phyloP scores from a whole-genome alignment of 2,888 invertebrate genomes.

The Exocentrus adspersus region DNA sequence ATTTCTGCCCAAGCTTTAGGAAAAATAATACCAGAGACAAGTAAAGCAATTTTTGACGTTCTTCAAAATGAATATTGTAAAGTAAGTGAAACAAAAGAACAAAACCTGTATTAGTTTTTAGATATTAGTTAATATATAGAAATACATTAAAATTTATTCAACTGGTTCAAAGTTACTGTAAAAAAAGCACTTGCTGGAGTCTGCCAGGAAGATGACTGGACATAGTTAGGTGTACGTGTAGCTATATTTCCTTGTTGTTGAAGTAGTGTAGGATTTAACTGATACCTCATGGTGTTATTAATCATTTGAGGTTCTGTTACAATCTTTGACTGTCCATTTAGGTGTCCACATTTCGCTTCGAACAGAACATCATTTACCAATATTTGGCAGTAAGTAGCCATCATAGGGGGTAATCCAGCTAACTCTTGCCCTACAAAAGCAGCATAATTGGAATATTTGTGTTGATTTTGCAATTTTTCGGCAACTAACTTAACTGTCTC shows the following conservation, averaged over 20 bases:
- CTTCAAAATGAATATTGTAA: not conserved
- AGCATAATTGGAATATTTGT: not conserved
- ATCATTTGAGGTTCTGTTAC: not conserved
- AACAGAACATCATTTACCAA: not conserved
- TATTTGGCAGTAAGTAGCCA: not conserved
- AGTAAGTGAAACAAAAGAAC: not conserved
- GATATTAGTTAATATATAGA: no score
- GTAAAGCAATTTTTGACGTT: constrained; percentile 1
- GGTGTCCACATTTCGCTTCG: not conserved
- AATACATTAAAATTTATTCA: no score
- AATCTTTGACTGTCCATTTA: not conserved
- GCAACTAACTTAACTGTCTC: not conserved
- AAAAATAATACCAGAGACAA: constrained; percentile 10
- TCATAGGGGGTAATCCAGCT: not conserved
- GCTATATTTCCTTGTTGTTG: not conserved
- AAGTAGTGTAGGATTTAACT: no score
- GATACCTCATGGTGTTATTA: not conserved
- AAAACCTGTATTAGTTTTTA: no score
- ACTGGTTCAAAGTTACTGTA: not conserved
- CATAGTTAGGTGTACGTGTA: not conserved
- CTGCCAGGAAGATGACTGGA: not conserved
- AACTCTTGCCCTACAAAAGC: not conserved
- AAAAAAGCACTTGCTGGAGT: not conserved
- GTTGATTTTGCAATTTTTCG: not conserved
- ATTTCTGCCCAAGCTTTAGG: constrained; percentile 11